Evolutionary conservation across 2,888 invertebrate genomes (phyloP).

Genomic region (Habrosyne pyritoides): DNA sequence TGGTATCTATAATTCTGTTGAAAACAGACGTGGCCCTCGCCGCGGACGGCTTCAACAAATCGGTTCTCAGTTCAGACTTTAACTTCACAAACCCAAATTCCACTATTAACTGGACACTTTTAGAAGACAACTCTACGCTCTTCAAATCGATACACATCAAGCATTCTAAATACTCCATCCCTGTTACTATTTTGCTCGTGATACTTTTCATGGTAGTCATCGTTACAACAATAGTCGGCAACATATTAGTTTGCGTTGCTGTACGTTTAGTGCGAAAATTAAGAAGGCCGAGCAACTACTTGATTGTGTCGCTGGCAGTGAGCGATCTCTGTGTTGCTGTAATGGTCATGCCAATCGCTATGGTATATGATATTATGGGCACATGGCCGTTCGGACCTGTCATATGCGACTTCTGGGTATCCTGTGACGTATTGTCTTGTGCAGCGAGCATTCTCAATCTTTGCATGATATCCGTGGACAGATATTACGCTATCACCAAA

Average conservation of each 20-base stretch:
- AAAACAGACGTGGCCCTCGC: conserved; percentile 55
- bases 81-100: conserved; percentile 59
- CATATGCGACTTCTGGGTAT: conserved; percentile 98
- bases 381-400: conserved; percentile 96
- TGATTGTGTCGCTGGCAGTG: conserved; percentile 96
- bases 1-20: conserved; percentile 65
- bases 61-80: conserved; percentile 45
- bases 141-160: conserved; percentile 57
- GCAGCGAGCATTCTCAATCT: conserved; percentile 99
- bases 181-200: conserved; percentile 86
- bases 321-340: conserved; percentile 98
- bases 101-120: conserved; percentile 63
- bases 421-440: conserved; percentile 98
- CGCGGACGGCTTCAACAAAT: conserved; percentile 59
- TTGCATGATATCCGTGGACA: conserved; percentile 98
- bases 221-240: conserved; percentile 92
- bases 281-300: conserved; percentile 94
- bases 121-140: conserved; percentile 58
- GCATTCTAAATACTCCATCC: conserved; percentile 71
- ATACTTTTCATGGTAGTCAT: conserved; percentile 90
- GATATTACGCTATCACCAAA: conserved; percentile 96
- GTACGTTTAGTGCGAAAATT: conserved; percentile 97
- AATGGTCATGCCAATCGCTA: conserved; percentile 98
- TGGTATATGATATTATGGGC: conserved; percentile 96
- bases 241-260: conserved; percentile 97